phyloP scores from a whole-genome alignment of 2,888 invertebrate genomes.

The Metacarcinus magister region DNA sequence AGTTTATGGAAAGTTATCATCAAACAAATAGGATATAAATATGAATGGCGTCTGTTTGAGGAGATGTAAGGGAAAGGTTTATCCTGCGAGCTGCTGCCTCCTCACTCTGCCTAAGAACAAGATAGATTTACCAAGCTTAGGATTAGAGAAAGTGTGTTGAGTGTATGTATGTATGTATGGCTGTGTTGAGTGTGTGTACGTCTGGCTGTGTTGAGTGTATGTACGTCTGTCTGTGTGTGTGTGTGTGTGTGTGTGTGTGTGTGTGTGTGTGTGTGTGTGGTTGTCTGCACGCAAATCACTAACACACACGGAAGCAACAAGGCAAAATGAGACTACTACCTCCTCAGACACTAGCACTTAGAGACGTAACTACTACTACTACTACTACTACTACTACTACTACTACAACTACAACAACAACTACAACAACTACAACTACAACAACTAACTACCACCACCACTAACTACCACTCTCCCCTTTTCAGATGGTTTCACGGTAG shows the following conservation, averaged over 20 bases:
- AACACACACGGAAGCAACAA: not conserved
- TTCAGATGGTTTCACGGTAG: conserved; percentile 64
- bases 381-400: no score
- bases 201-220: conserved; percentile 20
- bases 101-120: no score
- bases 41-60: no score
- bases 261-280: not conserved
- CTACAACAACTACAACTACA: not conserved
- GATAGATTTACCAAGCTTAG: no score
- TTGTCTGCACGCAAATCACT: not conserved
- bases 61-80: no score
- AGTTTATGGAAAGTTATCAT: no score
- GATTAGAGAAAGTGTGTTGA: not conserved
- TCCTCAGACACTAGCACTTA: not conserved
- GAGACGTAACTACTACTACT: not conserved
- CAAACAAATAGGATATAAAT: no score
- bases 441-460: no score
- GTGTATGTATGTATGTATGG: not conserved
- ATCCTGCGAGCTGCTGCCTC: no score
- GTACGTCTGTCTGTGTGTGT: not conserved
- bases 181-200: not conserved
- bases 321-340: not conserved
- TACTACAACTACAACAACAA: not conserved
- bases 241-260: conserved; percentile 30
- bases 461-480: no score